Evolutionary conservation across 2,888 invertebrate species (phyloP).

Genomic region (Scelioninae gen. 1): DNA sequence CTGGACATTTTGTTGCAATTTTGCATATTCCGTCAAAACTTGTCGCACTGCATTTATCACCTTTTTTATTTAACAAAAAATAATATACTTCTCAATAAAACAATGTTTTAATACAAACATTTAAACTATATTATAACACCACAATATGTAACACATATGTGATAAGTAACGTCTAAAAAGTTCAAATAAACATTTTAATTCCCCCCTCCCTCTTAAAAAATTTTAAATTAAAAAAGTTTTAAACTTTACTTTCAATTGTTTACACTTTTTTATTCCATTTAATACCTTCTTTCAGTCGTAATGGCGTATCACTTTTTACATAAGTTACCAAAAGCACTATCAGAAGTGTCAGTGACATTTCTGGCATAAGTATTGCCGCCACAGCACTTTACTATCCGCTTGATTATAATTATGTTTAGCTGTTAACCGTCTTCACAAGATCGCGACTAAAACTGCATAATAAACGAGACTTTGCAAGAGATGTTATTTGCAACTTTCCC

Average conservation of each 20-base stretch:
- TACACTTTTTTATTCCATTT: no score
- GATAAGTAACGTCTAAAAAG: no score
- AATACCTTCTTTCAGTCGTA: neutral
- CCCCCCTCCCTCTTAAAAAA: no score
- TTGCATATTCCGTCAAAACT: slow-evolving; percentile 74
- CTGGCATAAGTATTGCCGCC: neutral
- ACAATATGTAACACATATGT: no score
- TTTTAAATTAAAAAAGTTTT: no score
- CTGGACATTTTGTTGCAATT: slow-evolving; percentile 69
- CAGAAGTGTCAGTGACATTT: slow-evolving; percentile 7
- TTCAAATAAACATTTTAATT: no score
- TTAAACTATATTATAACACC: neutral
- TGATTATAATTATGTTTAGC: neutral
- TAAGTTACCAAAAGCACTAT: neutral
- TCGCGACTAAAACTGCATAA: slow-evolving; percentile 1
- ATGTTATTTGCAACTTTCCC: slow-evolving; percentile 6
- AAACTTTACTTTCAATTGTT: no score
- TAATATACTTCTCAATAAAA: neutral
- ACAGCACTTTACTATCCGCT: neutral
- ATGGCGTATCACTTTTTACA: neutral
- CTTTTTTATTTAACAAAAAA: slow-evolving; percentile 53
- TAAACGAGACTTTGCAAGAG: neutral
- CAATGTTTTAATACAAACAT: neutral
- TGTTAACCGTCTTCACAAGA: neutral
- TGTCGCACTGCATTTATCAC: slow-evolving; percentile 67